Base-by-base conservation (phyloP, 2,113 vertebrate species). In the Vireo altiloquus region DNA sequence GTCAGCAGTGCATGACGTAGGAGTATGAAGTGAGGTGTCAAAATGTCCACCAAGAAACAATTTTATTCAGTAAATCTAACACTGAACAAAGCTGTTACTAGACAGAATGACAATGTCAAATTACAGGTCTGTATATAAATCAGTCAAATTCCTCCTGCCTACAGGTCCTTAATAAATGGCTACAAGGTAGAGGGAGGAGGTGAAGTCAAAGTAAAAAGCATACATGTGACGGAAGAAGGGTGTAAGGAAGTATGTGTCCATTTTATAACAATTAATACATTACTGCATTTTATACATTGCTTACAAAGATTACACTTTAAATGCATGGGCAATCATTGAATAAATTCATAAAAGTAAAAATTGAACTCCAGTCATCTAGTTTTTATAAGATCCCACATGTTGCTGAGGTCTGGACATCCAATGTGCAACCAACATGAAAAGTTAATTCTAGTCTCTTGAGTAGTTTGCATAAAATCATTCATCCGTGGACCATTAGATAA, bases 391-490 rank as follows among this genome's bases (percentile, higher is more conserved):
- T 96, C 81, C 94, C 95, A 97, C 93, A 81, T 95, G 97, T 97
- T 97, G 95, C 96, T 85, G 66, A 49, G 93, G 87, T 82, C 85
- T 92, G 90, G 95, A 97, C 97, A 97, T 97, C 96, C 96, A 97
- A 96, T 97, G 97, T 97, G 98, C 97, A 98, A 89, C 95, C 97
- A 97, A 97, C 25, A 89, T 97, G 98, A 98, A 98, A 98, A 98
- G 97, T 95, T 98, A 98, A 98, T 98, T 98, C 96, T 97, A 97
- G 95, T 96, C 96, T 97, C 94, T 89, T 46, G 47, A 95, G 90
- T 95, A 85, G 94, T 98, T 98, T 98, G 98, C 98, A 98, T 98
- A 98, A 98, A 98, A 98, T 97, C 97, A 97, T 96, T 97, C 98
- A 97, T 94, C 97, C 96, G 98, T 96, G 89, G 97, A 87, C 98